Evolutionary conservation across 2,888 invertebrate genomes (phyloP).

Genomic region (Cepaea hortensis): DNA sequence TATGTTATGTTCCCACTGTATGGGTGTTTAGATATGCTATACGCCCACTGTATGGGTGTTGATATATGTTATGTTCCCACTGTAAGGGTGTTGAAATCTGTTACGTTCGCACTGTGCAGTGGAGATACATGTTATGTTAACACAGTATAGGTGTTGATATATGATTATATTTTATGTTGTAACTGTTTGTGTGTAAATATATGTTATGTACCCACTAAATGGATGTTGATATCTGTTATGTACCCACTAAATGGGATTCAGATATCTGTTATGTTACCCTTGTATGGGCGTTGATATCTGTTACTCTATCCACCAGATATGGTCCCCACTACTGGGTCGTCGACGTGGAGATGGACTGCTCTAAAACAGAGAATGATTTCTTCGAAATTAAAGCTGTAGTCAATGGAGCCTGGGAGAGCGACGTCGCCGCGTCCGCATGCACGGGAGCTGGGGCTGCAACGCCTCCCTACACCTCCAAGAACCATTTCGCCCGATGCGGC

Average conservation of each 20-base stretch:
- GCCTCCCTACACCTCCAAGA: conserved; percentile 62
- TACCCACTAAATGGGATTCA: too few relatives aligned
- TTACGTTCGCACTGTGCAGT: neutral
- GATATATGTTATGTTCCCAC: neutral
- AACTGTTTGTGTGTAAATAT: too few relatives aligned
- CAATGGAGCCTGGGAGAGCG: conserved; percentile 73
- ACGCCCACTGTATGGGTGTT: neutral
- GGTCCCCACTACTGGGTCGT: conserved; percentile 77
- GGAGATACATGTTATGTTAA: neutral
- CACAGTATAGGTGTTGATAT: too few relatives aligned
- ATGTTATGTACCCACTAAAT: too few relatives aligned
- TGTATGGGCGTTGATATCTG: neutral
- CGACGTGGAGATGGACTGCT: conserved; percentile 77
- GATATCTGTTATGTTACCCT: neutral
- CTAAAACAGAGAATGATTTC: conserved; percentile 75
- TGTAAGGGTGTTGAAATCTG: neutral
- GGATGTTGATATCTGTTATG: too few relatives aligned
- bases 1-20: neutral
- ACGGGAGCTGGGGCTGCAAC: conserved; percentile 62
- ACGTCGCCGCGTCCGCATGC: conserved; percentile 67
- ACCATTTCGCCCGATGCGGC: conserved; percentile 77
- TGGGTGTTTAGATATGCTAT: neutral
- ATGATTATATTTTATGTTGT: too few relatives aligned
- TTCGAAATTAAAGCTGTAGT: conserved; percentile 76
- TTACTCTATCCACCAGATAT: conserved; percentile 59